phyloP scores from a whole-genome alignment of 2,113 vertebrate species.

The Salvelinus fontinalis region DNA sequence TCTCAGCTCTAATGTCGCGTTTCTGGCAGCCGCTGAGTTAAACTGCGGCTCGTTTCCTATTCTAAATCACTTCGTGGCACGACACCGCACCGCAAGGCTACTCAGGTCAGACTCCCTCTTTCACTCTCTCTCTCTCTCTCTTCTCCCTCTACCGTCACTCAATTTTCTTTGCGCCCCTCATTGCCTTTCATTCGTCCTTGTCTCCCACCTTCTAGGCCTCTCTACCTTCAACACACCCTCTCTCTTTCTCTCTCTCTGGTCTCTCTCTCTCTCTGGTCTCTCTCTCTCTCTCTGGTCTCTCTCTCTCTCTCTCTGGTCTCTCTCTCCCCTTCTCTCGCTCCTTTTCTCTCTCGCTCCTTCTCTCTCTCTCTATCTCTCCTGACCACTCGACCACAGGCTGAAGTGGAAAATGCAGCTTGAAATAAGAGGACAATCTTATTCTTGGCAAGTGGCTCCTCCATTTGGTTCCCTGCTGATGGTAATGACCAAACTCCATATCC shows the following conservation, averaged over 20 bases:
- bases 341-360: not conserved
- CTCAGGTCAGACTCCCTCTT: not conserved
- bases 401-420: slow-evolving; percentile 30
- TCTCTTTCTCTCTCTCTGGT: not conserved
- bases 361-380: not conserved
- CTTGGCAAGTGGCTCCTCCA: slow-evolving; percentile 23
- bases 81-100: not conserved
- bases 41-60: slow-evolving; percentile 29
- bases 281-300: not conserved
- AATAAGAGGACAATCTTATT: slow-evolving; percentile 32
- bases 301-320: not conserved
- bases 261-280: too few species aligned
- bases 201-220: slow-evolving; percentile 1
- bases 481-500: slow-evolving; percentile 56
- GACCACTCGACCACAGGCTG: slow-evolving; percentile 12
- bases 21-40: slow-evolving; percentile 23
- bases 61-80: slow-evolving; percentile 47
- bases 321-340: not conserved
- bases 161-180: not conserved
- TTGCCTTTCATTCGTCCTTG: not conserved
- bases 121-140: not conserved
- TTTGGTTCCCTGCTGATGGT: slow-evolving; percentile 41
- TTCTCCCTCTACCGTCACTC: not conserved
- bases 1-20: slow-evolving; percentile 21
- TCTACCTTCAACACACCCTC: not conserved